A percentile compares a stretch with the other conserved stretches of the same genome.
phyloP scores from a whole-genome alignment of 2,797 vertebrate genomes.

The Morus bassanus region DNA sequence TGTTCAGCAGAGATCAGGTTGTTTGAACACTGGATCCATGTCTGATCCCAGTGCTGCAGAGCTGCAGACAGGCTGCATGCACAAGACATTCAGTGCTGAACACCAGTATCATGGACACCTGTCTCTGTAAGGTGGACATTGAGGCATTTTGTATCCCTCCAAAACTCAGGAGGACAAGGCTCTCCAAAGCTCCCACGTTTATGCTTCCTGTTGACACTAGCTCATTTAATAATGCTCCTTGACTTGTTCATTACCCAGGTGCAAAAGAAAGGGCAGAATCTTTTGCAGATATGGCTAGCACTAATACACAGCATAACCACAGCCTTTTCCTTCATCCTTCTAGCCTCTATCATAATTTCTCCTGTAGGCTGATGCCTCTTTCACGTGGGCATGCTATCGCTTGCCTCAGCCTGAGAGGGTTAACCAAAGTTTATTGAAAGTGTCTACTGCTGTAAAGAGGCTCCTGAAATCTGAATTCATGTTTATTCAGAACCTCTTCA shows the following conservation, averaged over 20 bases:
- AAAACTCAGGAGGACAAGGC: background rate
- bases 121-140: background rate
- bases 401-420: background rate
- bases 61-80: background rate
- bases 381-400: background rate
- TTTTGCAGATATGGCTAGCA: background rate
- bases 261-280: background rate
- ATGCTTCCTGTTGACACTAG: background rate
- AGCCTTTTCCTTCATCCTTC: background rate
- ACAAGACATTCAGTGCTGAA: background rate
- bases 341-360: background rate
- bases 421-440: slow-evolving; percentile 17
- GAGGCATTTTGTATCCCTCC: background rate
- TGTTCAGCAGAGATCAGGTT: background rate
- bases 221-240: background rate
- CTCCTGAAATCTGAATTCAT: slow-evolving; percentile 8
- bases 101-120: background rate
- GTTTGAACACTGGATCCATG: background rate
- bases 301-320: background rate
- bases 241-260: background rate
- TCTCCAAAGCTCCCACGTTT: background rate
- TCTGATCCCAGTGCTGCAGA: background rate
- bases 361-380: background rate
- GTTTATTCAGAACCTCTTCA: slow-evolving; percentile 57
- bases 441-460: background rate